Conservation (phyloP, 2,797 vertebrate species). For the Macropus fuliginosus region DNA sequence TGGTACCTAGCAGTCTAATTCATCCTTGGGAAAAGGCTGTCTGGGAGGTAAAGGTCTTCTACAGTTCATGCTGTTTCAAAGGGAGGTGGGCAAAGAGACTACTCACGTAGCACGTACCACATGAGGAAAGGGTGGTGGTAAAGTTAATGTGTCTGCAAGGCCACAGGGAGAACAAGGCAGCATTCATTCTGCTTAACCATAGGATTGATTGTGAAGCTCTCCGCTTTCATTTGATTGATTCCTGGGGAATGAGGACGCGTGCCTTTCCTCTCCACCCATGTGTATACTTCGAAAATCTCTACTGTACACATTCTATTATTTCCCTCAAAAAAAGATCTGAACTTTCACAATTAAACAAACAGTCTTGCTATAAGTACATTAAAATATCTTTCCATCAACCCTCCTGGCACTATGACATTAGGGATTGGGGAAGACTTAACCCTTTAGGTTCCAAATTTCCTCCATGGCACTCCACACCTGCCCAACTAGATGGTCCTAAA, state of each 20-base stretch:
- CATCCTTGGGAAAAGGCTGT: neutral
- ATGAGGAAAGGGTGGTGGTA: neutral
- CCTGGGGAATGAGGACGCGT: neutral
- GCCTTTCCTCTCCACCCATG: neutral
- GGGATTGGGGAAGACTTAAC: neutral
- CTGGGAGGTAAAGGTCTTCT: neutral
- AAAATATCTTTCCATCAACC: neutral
- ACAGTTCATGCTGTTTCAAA: neutral
- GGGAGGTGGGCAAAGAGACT: neutral
- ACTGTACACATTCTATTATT: neutral
- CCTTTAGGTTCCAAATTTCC: neutral
- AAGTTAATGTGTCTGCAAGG: neutral
- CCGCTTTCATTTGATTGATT: neutral
- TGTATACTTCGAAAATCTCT: neutral
- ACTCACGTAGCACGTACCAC: neutral
- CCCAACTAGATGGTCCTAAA: neutral
- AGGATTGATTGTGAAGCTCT: neutral
- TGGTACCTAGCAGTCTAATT: neutral
- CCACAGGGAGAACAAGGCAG: neutral
- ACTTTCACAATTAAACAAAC: conserved; percentile 44
- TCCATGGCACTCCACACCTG: neutral
- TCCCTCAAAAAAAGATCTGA: conserved; percentile 26
- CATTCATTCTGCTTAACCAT: neutral
- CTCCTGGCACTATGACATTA: neutral
- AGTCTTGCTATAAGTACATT: neutral